Conservation (phyloP, 2,797 vertebrate species). For the Epinephelus malabaricus region DNA sequence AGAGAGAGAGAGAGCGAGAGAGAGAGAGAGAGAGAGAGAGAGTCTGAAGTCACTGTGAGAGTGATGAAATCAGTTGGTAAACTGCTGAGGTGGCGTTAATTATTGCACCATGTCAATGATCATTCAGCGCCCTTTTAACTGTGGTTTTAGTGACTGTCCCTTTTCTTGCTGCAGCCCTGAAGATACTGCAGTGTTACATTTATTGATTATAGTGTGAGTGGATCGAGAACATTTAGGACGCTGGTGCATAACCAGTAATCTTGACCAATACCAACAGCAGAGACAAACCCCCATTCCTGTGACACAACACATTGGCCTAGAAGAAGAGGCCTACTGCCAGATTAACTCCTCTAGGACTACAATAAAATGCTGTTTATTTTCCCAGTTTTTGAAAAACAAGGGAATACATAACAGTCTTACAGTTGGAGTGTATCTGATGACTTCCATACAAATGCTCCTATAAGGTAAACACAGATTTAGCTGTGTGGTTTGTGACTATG, state of each 20-base stretch:
- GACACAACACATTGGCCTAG: neutral
- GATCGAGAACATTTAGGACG: neutral
- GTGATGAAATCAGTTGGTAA: slow-evolving; percentile 58
- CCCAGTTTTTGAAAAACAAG: slow-evolving; percentile 10
- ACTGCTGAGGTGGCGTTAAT: slow-evolving; percentile 48
- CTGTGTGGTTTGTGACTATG: slow-evolving; percentile 36
- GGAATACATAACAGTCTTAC: slow-evolving; percentile 4
- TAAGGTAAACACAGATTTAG: slow-evolving; percentile 38
- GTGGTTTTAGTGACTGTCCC: neutral
- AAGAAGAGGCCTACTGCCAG: neutral
- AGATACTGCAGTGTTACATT: neutral
- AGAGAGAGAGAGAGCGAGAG: neutral
- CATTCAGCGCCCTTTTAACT: neutral
- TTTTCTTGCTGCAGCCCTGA: too few species aligned
- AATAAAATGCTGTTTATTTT: neutral
- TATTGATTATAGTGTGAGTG: neutral
- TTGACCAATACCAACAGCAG: neutral
- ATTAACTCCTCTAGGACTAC: neutral
- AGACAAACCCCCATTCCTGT: neutral
- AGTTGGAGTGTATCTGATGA: slow-evolving; percentile 26
- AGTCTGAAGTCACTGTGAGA: neutral
- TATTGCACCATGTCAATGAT: slow-evolving; percentile 35
- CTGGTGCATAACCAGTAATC: neutral
- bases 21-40: neutral
- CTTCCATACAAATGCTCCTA: slow-evolving; percentile 28